These are phyloP conservation scores for Malacoraja senta DNA, from an alignment of 2,797 vertebrate species.

Conservation along the genomic window DNA sequence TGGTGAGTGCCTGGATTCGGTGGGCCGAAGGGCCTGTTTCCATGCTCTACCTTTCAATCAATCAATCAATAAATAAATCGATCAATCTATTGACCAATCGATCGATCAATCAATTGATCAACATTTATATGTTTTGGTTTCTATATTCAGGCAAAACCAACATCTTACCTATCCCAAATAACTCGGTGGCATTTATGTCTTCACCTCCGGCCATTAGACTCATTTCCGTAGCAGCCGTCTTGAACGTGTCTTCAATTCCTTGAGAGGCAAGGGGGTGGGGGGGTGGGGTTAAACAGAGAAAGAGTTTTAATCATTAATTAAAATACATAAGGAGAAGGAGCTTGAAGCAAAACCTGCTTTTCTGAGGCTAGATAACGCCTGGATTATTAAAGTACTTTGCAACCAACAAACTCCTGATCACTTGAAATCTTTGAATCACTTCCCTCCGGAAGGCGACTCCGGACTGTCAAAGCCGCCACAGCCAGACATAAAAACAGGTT, in stretches of 20 bases:
- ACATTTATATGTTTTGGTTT: too few relatives aligned
- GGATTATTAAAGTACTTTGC: background rate
- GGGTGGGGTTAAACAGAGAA: background rate
- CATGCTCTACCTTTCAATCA: too few relatives aligned
- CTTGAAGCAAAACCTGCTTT: background rate
- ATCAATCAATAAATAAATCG: too few relatives aligned
- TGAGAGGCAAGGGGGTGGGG: background rate
- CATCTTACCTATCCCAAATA: slow-evolving; percentile 89
- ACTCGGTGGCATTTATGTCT: slow-evolving; percentile 90
- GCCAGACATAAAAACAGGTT: too few relatives aligned
- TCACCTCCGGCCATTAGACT: slow-evolving; percentile 86
- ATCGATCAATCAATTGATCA: too few relatives aligned
- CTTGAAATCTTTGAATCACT: too few relatives aligned
- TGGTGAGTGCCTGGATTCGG: too few relatives aligned
- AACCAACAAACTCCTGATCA: too few relatives aligned
- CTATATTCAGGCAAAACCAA: background rate
- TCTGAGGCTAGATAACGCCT: background rate
- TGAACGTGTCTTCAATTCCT: slow-evolving; percentile 95
- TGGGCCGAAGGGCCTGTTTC: too few relatives aligned
- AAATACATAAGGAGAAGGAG: background rate
- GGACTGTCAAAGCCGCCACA: too few relatives aligned
- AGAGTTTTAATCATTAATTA: background rate
- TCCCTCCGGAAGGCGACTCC: too few relatives aligned
- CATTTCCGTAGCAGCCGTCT: slow-evolving; percentile 90
- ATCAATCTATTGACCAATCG: too few relatives aligned